Evolutionary conservation across 2,797 vertebrate genomes (phyloP).

Genomic region (Gambusia yucatana): DNA sequence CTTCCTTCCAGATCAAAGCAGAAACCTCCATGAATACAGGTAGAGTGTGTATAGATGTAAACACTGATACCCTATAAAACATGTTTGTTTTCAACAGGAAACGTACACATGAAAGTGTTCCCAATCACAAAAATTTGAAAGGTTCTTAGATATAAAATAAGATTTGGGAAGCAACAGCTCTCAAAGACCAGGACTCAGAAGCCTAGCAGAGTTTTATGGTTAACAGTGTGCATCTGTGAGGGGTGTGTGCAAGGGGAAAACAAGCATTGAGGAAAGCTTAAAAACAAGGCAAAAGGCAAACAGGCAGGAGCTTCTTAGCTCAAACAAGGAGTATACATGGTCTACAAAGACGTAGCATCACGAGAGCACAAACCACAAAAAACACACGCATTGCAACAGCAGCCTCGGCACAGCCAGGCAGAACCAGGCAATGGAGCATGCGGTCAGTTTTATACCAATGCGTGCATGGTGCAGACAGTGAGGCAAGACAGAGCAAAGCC

Average conservation of each 20-base stretch:
- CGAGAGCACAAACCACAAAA: constrained; percentile 22
- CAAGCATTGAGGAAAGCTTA: constrained; percentile 3
- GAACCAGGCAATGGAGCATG: constrained; percentile 45
- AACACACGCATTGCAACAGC: constrained; percentile 18
- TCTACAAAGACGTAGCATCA: constrained; percentile 8
- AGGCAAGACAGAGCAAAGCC: constrained; percentile 44
- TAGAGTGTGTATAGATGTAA: constrained; percentile 19
- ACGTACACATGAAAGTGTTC: constrained; percentile 31
- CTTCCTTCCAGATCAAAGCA: neutral
- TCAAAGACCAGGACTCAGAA: constrained; percentile 18
- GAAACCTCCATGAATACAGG: neutral
- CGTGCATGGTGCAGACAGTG: constrained; percentile 32
- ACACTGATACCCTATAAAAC: constrained; percentile 31
- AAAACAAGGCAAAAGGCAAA: constrained; percentile 12
- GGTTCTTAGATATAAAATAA: constrained; percentile 30
- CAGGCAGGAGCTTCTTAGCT: constrained; percentile 8
- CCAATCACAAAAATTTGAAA: constrained; percentile 56
- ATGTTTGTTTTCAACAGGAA: constrained; percentile 20
- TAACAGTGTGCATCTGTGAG: constrained; percentile 6
- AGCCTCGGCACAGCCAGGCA: constrained; percentile 50
- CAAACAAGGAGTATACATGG: neutral
- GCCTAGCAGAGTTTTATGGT: constrained; percentile 21
- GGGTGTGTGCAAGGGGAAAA: neutral
- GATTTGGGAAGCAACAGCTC: constrained; percentile 20
- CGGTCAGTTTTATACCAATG: constrained; percentile 40